These are phyloP conservation scores for Acanthacorydalis orientalis DNA, from an alignment of 2,888 invertebrate species.

Conservation along the genomic window DNA sequence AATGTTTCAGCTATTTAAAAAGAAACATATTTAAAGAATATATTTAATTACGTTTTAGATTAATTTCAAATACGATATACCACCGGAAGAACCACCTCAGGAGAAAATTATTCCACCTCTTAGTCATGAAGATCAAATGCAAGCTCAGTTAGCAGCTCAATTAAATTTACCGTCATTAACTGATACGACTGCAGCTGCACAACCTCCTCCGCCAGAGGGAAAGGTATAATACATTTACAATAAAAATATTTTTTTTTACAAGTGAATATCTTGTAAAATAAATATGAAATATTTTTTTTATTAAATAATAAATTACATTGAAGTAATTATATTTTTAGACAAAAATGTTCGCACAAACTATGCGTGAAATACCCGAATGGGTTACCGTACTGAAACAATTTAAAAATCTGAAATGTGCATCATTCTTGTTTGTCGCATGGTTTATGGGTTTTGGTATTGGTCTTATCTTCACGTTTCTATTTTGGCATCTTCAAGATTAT, in stretches of 20 bases:
- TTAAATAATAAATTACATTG: background rate
- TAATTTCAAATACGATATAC: constrained; percentile 46
- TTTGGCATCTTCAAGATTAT: constrained; percentile 95
- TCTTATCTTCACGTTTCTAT: constrained; percentile 94
- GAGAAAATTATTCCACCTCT: constrained; percentile 26
- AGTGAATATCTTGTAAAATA: background rate
- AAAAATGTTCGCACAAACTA: constrained; percentile 85
- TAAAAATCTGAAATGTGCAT: constrained; percentile 76
- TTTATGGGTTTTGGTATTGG: constrained; percentile 99
- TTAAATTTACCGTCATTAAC: constrained; percentile 61
- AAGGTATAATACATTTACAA: constrained; percentile 21
- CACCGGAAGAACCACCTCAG: constrained; percentile 17
- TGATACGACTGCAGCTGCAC: constrained; percentile 40
- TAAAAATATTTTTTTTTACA: background rate
- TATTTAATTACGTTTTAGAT: constrained; percentile 23
- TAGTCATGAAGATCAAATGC: constrained; percentile 59
- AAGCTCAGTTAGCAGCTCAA: constrained; percentile 70
- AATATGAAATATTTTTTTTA: background rate
- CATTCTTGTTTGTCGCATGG: constrained; percentile 92
- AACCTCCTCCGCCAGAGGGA: constrained; percentile 26
- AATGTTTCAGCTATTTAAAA: background rate
- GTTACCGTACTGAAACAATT: constrained; percentile 79
- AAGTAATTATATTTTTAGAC: constrained; percentile 33
- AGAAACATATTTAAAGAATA: background rate
- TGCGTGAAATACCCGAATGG: constrained; percentile 86